Evolutionary conservation across 2,797 vertebrate species (phyloP).

Genomic region (Pogonophryne albipinna): DNA sequence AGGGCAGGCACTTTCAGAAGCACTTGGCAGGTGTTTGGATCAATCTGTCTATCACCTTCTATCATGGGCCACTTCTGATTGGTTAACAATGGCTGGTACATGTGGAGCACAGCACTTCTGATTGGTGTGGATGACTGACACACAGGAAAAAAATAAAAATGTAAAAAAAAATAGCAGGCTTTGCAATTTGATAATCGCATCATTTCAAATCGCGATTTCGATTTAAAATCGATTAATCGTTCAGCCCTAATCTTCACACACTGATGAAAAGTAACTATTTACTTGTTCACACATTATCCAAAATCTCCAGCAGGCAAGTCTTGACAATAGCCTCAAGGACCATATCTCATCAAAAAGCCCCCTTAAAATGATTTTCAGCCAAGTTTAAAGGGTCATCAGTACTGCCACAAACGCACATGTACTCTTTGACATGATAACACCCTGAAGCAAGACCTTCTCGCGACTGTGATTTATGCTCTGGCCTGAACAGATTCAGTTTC

Average conservation of each 20-base stretch:
- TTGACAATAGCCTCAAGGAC: not conserved
- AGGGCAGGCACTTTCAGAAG: too few relatives aligned
- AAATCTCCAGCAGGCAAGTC: not conserved
- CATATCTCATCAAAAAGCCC: not conserved
- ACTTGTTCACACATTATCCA: not conserved
- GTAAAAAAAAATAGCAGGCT: too few relatives aligned
- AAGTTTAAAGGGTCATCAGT: not conserved
- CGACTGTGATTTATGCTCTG: conserved; percentile 7
- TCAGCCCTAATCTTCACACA: not conserved
- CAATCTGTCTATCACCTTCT: too few relatives aligned
- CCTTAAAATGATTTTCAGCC: not conserved
- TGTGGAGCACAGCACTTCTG: too few relatives aligned
- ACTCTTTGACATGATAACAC: not conserved
- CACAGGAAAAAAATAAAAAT: too few relatives aligned
- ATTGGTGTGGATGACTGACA: too few relatives aligned
- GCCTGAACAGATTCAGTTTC: conserved; percentile 23
- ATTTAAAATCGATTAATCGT: too few relatives aligned
- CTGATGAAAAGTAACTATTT: not conserved
- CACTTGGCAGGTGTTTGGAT: too few relatives aligned
- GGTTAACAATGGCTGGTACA: too few relatives aligned
- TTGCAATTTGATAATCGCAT: too few relatives aligned
- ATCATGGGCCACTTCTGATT: too few relatives aligned
- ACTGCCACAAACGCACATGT: not conserved
- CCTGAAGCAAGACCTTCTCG: not conserved
- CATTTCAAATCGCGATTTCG: too few relatives aligned